Evolutionary conservation across 2,888 invertebrate species (phyloP).

Genomic region (Pseudococcus viburni): DNA sequence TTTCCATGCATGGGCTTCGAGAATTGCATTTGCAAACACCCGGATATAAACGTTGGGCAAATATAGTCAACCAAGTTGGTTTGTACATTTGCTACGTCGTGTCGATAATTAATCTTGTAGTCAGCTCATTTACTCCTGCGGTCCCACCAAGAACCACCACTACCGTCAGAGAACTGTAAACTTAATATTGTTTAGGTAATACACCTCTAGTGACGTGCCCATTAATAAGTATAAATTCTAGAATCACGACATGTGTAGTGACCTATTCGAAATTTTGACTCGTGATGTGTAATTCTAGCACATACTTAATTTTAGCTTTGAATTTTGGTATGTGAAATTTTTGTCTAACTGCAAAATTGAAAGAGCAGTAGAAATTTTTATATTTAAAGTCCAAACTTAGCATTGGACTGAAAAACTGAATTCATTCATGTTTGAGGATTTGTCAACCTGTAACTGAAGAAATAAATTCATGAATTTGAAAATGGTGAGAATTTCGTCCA

Average conservation of each 20-base stretch:
- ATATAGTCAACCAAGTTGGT: conserved; percentile 80
- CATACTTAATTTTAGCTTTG: too few relatives aligned
- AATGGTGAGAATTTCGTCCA: too few relatives aligned
- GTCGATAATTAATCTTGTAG: conserved; percentile 82
- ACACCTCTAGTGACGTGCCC: conserved; percentile 55
- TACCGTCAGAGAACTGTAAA: background rate
- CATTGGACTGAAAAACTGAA: too few relatives aligned
- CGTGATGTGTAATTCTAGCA: background rate
- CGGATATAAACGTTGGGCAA: conserved; percentile 80
- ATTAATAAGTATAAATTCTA: background rate
- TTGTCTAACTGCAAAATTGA: too few relatives aligned
- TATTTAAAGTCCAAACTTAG: too few relatives aligned
- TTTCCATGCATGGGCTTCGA: conserved; percentile 81
- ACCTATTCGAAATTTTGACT: background rate
- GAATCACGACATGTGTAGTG: background rate
- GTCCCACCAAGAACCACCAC: background rate
- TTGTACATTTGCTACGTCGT: conserved; percentile 81
- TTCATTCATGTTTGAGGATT: too few relatives aligned
- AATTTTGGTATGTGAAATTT: too few relatives aligned
- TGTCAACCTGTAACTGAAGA: too few relatives aligned
- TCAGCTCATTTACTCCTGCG: conserved; percentile 84
- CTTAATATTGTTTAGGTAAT: conserved; percentile 17
- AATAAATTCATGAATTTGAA: too few relatives aligned
- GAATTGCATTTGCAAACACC: conserved; percentile 84
- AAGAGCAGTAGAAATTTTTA: too few relatives aligned